These are phyloP conservation scores for Paralichthys olivaceus DNA, from an alignment of 2,113 vertebrate species.

Conservation along the genomic window DNA sequence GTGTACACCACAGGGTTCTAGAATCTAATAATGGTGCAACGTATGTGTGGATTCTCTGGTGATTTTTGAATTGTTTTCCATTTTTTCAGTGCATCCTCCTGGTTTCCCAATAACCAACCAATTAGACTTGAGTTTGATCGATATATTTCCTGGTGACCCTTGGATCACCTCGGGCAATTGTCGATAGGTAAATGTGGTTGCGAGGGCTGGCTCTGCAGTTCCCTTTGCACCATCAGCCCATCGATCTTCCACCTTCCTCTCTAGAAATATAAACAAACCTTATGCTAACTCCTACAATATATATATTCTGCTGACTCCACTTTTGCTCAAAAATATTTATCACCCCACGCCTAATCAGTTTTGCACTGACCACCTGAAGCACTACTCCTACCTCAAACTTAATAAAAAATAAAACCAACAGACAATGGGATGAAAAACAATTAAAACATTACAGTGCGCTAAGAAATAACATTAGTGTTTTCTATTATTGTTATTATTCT, in stretches of 20 bases:
- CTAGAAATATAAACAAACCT: constrained; percentile 40
- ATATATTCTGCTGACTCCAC: constrained; percentile 44
- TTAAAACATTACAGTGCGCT: not conserved
- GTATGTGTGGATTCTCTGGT: not conserved
- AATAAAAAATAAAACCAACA: constrained; percentile 25
- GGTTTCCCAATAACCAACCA: constrained; percentile 29
- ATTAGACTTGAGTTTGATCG: constrained; percentile 45
- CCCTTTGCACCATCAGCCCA: constrained; percentile 30
- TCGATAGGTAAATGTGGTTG: constrained; percentile 48
- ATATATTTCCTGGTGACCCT: constrained; percentile 51
- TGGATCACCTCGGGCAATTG: constrained; percentile 44
- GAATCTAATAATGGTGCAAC: not conserved
- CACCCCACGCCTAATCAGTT: constrained; percentile 38
- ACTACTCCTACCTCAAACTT: not conserved
- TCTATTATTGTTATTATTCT: constrained; percentile 6
- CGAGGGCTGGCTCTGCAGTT: constrained; percentile 25
- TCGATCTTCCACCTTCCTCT: constrained; percentile 46
- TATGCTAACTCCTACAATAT: constrained; percentile 34
- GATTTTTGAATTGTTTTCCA: not conserved
- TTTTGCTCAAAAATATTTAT: constrained; percentile 46
- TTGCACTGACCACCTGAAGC: constrained; percentile 29
- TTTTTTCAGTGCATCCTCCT: not conserved
- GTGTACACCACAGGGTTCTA: not conserved
- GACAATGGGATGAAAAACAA: constrained; percentile 30
- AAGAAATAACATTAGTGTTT: constrained; percentile 7